A percentile compares a stretch with the other conserved stretches of the same genome.
These are phyloP conservation scores for Allolobophora icterica DNA, from an alignment of 2,888 invertebrate genomes.

Conservation along the genomic window DNA sequence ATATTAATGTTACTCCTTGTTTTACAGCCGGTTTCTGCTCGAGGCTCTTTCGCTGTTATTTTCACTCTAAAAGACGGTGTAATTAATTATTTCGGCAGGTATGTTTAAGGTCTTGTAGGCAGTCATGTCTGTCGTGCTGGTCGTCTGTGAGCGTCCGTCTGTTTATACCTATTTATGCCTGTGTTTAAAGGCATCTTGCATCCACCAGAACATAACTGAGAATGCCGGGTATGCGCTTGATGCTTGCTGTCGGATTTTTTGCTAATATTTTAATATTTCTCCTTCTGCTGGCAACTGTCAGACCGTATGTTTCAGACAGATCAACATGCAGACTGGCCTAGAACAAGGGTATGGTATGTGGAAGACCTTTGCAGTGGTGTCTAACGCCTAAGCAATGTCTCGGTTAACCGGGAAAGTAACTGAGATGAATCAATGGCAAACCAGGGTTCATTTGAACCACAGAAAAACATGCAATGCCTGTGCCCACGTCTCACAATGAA, in stretches of 20 bases:
- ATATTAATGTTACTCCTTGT: constrained; percentile 11
- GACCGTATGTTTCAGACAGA: neutral
- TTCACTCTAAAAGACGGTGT: constrained; percentile 1
- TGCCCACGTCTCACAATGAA: neutral
- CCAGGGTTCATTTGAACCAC: neutral
- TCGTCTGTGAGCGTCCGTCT: neutral
- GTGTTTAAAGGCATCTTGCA: neutral
- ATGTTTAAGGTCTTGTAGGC: constrained; percentile 17
- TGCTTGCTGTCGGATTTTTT: neutral
- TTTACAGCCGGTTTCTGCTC: neutral
- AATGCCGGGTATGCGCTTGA: constrained; percentile 3
- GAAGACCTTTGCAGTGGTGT: neutral
- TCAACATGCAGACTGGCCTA: neutral
- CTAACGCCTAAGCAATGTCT: neutral
- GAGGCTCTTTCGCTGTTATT: neutral
- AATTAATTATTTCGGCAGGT: constrained; percentile 6
- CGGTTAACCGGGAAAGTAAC: neutral
- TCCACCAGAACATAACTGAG: neutral
- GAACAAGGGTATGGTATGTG: neutral
- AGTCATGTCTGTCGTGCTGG: constrained; percentile 3
- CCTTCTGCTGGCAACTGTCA: neutral
- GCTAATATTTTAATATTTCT: constrained; percentile 8
- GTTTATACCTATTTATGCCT: neutral
- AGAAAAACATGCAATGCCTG: neutral
- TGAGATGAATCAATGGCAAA: neutral